phyloP scores from a whole-genome alignment of 2,797 vertebrate genomes.

The Anisognathus igniventris region DNA sequence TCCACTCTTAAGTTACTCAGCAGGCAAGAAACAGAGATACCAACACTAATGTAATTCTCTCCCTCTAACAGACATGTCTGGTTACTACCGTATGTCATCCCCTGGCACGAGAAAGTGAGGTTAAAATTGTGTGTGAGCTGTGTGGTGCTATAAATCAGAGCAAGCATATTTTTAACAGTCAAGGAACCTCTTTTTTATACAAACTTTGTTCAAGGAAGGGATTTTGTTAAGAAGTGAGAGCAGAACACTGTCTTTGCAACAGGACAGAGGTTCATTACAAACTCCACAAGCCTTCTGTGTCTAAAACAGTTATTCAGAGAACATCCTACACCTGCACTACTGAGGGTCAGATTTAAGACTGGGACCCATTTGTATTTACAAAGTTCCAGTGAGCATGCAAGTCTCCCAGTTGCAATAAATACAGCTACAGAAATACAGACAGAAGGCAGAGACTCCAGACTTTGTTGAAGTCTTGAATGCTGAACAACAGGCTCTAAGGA shows the following conservation, averaged over 20 bases:
- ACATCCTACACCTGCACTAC: not conserved
- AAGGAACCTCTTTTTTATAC: not conserved
- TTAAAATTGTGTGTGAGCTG: not conserved
- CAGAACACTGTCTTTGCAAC: not conserved
- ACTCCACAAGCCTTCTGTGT: not conserved
- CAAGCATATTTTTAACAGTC: not conserved
- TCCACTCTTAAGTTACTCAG: not conserved
- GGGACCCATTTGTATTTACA: not conserved
- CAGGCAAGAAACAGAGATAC: not conserved
- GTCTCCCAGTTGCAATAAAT: not conserved
- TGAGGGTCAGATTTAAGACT: not conserved
- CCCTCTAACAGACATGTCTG: not conserved
- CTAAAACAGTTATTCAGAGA: not conserved
- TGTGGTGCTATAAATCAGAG: not conserved
- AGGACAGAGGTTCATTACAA: fast-evolving
- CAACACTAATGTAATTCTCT: not conserved
- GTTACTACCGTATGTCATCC: not conserved
- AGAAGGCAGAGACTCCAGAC: not conserved
- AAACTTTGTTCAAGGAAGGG: not conserved
- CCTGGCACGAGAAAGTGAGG: not conserved
- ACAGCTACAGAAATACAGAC: not conserved
- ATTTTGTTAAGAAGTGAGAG: not conserved
- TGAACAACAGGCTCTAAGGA: not conserved
- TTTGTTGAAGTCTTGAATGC: not conserved
- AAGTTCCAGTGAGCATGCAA: not conserved